These are phyloP conservation scores for Drosophila birchii DNA, from an alignment of 2,888 invertebrate genomes.

Conservation along the genomic window DNA sequence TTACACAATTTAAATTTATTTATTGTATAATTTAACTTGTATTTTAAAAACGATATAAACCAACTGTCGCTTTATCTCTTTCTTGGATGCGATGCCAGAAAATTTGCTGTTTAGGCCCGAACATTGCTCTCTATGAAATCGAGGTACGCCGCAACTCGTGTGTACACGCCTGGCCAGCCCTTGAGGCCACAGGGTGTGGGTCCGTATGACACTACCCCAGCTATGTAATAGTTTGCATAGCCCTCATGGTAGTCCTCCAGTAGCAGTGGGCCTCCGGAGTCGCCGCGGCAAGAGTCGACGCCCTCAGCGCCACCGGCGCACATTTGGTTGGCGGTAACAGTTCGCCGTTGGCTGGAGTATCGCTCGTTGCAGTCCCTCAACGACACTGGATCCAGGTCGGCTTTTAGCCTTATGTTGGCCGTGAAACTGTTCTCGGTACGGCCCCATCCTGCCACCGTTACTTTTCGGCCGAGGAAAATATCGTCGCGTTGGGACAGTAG, in stretches of 20 bases:
- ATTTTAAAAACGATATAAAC: conserved; percentile 54
- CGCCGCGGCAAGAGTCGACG: conserved; percentile 87
- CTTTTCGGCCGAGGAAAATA: conserved; percentile 82
- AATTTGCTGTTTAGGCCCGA: conserved; percentile 57
- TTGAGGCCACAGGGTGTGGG: conserved; percentile 87
- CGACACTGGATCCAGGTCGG: conserved; percentile 85
- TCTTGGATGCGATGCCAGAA: not conserved
- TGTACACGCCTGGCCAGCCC: conserved; percentile 88
- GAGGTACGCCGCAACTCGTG: conserved; percentile 86
- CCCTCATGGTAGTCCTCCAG: conserved; percentile 72
- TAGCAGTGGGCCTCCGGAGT: conserved; percentile 88
- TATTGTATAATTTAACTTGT: conserved; percentile 63
- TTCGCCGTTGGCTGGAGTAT: conserved; percentile 85
- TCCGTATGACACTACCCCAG: conserved; percentile 88
- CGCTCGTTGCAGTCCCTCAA: conserved; percentile 85
- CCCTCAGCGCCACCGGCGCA: conserved; percentile 87
- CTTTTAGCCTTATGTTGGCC: conserved; percentile 86
- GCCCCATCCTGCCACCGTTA: conserved; percentile 88
- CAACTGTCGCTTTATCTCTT: conserved; percentile 2
- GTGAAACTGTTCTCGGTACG: conserved; percentile 86
- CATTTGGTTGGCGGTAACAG: conserved; percentile 85
- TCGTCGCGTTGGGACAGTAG: conserved; percentile 69
- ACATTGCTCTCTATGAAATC: conserved; percentile 86
- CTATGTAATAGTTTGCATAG: conserved; percentile 85
- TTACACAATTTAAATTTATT: conserved; percentile 60